Base-by-base conservation (phyloP, 1,140 invertebrate species). In the Drosophila navojoa region DNA sequence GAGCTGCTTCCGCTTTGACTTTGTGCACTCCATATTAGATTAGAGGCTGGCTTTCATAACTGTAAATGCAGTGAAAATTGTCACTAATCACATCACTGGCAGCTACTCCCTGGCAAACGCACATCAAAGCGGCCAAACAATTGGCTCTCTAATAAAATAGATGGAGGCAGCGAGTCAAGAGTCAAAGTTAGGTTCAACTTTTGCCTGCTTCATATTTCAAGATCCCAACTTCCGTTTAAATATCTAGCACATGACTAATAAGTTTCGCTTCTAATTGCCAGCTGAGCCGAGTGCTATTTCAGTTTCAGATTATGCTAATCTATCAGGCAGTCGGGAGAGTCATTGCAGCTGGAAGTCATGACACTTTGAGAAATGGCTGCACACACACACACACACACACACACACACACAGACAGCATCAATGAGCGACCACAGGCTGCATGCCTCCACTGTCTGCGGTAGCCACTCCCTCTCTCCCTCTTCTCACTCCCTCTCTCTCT, bases 311-410 rank as follows among this genome's bases (percentile, higher is more conserved):
- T 60, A 68, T 68, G 63, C 64, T 68, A 68, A 72, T 72, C 58
- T 35, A 67, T 72, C 70, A 60, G 29, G 0, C 29, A 29, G 11
- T 35, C 5, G 42, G 38, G 49, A 25, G 32, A 25, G 32, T 16
- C 29, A 15, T 49, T 35, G 19, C 10, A 38, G 42, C 11, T 47
- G 40, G 32, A 57, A 71, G 60, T 52, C 54, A 16, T 57, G 64
- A 69, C 57, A 74, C 35, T 16, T 61, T 74, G 71, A 74, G 58
- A 69, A 74, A 74, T 74, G 66, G 52, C 44, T 71, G 57, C 38
- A 3, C 19, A 3, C 19, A 22, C 19, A 22, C 19, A 22, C 19
- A 22, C 19, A 19, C 19, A 19, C 19, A 19, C 19, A 19, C 19
- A 19, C 19, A 19, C 19, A 19, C 2, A 22, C 19, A 22, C 19